Conservation (phyloP, 2,888 invertebrate species). For the Ganaspis brasiliensis region DNA sequence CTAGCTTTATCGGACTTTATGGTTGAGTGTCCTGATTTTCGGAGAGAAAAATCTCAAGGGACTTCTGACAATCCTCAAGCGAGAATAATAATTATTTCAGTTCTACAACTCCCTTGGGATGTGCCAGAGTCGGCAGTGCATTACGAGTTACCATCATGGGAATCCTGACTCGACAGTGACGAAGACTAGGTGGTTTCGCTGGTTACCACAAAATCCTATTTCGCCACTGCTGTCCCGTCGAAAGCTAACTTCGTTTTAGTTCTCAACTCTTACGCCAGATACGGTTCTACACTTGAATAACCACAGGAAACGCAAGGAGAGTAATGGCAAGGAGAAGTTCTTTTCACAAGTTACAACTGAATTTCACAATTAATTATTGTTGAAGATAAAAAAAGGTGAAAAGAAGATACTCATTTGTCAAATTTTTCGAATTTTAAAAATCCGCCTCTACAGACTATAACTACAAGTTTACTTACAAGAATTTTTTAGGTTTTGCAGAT, state of each 20-base stretch:
- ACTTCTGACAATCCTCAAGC: not conserved
- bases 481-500: too few relatives aligned
- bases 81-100: slow-evolving; percentile 27
- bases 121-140: not conserved
- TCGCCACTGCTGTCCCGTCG: slow-evolving; percentile 15
- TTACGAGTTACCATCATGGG: not conserved
- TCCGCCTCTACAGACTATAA: too few relatives aligned
- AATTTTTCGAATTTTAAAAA: too few relatives aligned
- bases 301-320: slow-evolving; percentile 6
- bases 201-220: slow-evolving; percentile 42
- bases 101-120: slow-evolving; percentile 11
- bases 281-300: slow-evolving; percentile 15
- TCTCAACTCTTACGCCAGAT: slow-evolving; percentile 35
- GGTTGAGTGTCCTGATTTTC: slow-evolving; percentile 12
- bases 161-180: slow-evolving; percentile 29
- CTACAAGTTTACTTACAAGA: too few relatives aligned
- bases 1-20: not conserved
- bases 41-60: slow-evolving; percentile 4
- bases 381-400: too few relatives aligned
- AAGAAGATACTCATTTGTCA: too few relatives aligned
- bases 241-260: slow-evolving; percentile 41
- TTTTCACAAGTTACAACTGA: not conserved
- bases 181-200: slow-evolving; percentile 35
- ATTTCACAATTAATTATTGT: not conserved
- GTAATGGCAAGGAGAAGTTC: too few relatives aligned